phyloP scores from a whole-genome alignment of 2,888 invertebrate genomes.

The Candidula unifasciata region DNA sequence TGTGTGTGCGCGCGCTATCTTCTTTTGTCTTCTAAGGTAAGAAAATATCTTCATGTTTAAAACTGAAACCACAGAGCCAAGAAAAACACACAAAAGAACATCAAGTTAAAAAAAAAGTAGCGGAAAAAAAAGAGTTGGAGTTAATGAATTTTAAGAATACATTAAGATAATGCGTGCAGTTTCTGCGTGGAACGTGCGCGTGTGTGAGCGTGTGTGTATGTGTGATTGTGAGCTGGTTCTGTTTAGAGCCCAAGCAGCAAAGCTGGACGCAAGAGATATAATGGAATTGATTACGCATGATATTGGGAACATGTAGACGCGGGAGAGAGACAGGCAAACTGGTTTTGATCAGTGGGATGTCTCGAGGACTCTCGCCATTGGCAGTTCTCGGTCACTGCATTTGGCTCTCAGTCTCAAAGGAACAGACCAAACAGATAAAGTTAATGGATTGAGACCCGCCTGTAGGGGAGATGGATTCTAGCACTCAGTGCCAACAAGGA shows the following conservation, averaged over 20 bases:
- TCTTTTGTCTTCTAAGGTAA: too few relatives aligned
- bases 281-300: constrained; percentile 10
- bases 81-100: too few relatives aligned
- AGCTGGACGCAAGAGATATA: neutral
- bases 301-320: neutral
- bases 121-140: too few relatives aligned
- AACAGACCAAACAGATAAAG: constrained; percentile 36
- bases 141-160: neutral
- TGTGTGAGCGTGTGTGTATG: neutral
- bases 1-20: too few relatives aligned
- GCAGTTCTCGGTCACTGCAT: constrained; percentile 28
- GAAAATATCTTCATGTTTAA: too few relatives aligned
- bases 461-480: neutral
- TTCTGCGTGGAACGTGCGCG: too few relatives aligned
- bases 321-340: neutral
- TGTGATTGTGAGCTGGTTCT: neutral
- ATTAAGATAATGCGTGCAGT: neutral
- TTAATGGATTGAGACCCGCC: constrained; percentile 43
- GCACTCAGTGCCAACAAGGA: neutral
- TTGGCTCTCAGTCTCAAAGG: constrained; percentile 30
- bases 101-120: too few relatives aligned
- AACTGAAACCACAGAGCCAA: too few relatives aligned
- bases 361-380: constrained; percentile 7
- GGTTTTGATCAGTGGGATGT: constrained; percentile 15
- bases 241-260: too few relatives aligned